Evolutionary conservation across 2,113 vertebrate species (phyloP).

Genomic region (Thamnophis sirtalis): DNA sequence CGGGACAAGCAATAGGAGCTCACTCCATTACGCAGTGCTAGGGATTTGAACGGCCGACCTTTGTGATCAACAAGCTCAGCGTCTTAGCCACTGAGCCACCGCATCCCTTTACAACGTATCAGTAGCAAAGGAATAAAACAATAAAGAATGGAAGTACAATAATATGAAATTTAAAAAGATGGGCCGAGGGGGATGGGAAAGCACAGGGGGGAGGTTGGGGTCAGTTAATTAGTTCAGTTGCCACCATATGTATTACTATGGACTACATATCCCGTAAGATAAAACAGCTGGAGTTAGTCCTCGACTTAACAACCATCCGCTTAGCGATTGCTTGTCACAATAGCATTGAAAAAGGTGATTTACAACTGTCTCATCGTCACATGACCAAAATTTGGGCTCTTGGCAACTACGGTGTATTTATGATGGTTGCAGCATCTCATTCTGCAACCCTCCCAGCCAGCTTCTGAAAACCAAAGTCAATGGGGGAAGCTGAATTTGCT

Average conservation of each 20-base stretch:
- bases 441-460: neutral
- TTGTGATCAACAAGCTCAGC: too few species aligned
- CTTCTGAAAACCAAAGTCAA: neutral
- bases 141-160: neutral
- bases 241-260: neutral
- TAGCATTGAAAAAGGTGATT: neutral
- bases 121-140: neutral
- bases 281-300: neutral
- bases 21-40: too few species aligned
- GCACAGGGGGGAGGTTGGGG: neutral
- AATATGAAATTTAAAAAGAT: neutral
- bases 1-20: too few species aligned
- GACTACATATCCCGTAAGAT: neutral
- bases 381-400: neutral
- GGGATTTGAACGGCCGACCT: too few species aligned
- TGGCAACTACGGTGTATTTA: neutral
- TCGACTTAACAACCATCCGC: neutral
- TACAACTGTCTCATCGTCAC: neutral
- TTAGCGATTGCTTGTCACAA: neutral
- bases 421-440: neutral
- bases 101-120: neutral
- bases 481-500: neutral
- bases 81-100: too few species aligned
- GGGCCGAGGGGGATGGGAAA: neutral
- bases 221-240: neutral